phyloP scores from a whole-genome alignment of 2,888 invertebrate species.

The Globia sparganii region DNA sequence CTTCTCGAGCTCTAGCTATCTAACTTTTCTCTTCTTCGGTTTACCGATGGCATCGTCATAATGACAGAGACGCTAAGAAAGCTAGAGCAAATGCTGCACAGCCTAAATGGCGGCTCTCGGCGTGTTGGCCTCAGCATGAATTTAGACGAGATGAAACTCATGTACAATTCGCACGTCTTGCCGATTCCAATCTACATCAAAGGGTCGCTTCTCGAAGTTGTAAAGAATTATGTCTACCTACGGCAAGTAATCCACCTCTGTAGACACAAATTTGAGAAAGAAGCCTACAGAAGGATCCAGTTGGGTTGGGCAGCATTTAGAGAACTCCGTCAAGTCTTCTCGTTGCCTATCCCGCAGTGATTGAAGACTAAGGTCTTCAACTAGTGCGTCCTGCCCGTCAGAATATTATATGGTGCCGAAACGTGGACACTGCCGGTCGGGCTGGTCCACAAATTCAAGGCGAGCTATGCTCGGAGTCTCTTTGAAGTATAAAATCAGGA shows the following conservation, averaged over 20 bases:
- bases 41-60: background rate
- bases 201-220: background rate
- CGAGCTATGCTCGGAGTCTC: no score
- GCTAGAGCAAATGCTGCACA: background rate
- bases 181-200: background rate
- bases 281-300: background rate
- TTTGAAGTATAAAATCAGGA: no score
- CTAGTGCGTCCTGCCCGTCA: no score
- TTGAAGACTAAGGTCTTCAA: no score
- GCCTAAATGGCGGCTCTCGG: background rate
- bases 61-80: background rate
- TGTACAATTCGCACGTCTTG: background rate
- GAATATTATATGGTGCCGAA: no score
- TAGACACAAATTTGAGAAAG: background rate
- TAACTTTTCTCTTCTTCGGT: background rate
- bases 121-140: background rate
- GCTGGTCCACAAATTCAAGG: no score
- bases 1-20: background rate
- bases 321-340: no score
- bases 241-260: background rate
- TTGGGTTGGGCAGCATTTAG: no score
- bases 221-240: background rate
- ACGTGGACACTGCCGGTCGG: no score
- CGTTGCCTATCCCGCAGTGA: no score
- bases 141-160: background rate